Percentiles rank a stretch among this genome's conserved stretches.
Evolutionary conservation across 2,888 invertebrate species (phyloP).

Genomic region (Yponomeuta sedellus): DNA sequence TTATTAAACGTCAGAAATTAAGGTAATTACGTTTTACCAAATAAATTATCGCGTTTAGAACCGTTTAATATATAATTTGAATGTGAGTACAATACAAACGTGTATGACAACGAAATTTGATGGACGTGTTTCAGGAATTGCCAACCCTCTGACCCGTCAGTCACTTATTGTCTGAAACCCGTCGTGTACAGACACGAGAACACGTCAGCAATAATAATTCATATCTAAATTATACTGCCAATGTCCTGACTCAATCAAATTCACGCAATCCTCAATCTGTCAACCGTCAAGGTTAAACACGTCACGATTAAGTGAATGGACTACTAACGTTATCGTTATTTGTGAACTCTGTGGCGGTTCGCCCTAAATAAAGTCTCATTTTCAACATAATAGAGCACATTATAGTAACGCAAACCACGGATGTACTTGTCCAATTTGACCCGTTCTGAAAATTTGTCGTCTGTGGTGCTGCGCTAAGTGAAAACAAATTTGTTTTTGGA

Average conservation of each 20-base stretch:
- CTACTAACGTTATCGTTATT: not conserved
- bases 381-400: not conserved
- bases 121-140: too few relatives aligned
- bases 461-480: not conserved
- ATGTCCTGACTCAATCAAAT: not conserved
- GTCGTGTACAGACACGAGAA: too few relatives aligned
- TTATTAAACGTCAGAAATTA: too few relatives aligned
- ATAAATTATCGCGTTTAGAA: too few relatives aligned
- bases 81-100: too few relatives aligned
- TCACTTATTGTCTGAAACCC: too few relatives aligned
- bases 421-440: constrained; percentile 1
- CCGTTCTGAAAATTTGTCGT: not conserved
- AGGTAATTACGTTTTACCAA: too few relatives aligned
- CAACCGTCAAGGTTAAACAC: not conserved
- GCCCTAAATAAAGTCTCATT: not conserved
- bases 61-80: too few relatives aligned
- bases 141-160: too few relatives aligned
- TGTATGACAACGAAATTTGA: too few relatives aligned
- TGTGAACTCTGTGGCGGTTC: not conserved
- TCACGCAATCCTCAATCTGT: not conserved
- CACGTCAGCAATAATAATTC: not conserved
- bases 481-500: not conserved
- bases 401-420: not conserved
- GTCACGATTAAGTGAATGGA: not conserved
- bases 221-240: not conserved